Evolutionary conservation across 2,797 vertebrate species (phyloP).

Genomic region (Lycodopsis pacificus): DNA sequence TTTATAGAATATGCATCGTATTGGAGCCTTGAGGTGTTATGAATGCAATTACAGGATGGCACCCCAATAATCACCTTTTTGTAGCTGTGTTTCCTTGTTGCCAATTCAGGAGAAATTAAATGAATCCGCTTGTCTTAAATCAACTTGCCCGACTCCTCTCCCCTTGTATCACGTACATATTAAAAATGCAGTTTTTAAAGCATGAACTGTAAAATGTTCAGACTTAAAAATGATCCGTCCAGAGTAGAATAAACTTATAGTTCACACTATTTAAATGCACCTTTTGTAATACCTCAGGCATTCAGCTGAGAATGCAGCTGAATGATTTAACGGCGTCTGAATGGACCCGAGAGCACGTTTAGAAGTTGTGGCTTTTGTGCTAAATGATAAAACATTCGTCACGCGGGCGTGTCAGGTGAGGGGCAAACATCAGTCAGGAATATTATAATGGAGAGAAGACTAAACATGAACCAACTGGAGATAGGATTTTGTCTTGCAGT

Average conservation of each 20-base stretch:
- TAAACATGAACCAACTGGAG: slow-evolving; percentile 11
- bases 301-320: slow-evolving; percentile 20
- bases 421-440: slow-evolving; percentile 17
- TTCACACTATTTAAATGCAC: slow-evolving; percentile 12
- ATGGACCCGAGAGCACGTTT: background rate
- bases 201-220: background rate
- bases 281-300: slow-evolving; percentile 20
- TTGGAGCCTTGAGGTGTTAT: slow-evolving; percentile 39
- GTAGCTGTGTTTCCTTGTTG: slow-evolving; percentile 18
- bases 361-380: slow-evolving; percentile 41
- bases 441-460: slow-evolving; percentile 20
- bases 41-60: slow-evolving; percentile 36
- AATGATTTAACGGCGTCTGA: slow-evolving; percentile 23
- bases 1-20: slow-evolving; percentile 28
- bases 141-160: background rate
- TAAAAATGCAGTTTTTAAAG: background rate
- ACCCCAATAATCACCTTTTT: slow-evolving; percentile 30
- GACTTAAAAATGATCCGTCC: background rate
- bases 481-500: slow-evolving; percentile 25
- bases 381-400: slow-evolving; percentile 56
- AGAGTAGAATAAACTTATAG: background rate
- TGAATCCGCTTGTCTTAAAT: background rate
- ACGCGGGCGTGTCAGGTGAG: slow-evolving; percentile 34
- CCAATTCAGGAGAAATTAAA: slow-evolving; percentile 23
- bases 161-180: background rate